Conservation (phyloP, 2,797 vertebrate genomes). For the Melanotaenia maccullochi region DNA sequence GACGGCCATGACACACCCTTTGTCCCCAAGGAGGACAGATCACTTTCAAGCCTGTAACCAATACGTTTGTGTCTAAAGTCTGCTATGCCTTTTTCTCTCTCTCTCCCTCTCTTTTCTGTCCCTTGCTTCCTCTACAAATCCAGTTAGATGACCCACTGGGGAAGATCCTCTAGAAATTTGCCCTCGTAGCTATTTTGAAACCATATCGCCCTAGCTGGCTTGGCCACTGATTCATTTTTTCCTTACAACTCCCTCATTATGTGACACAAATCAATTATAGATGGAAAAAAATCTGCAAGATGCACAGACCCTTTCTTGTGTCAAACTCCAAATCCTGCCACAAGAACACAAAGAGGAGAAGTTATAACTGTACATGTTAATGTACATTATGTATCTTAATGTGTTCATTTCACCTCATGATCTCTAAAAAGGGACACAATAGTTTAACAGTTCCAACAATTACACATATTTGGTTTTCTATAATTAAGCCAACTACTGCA, state of each 20-base stretch:
- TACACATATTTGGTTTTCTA: background rate
- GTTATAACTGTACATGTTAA: background rate
- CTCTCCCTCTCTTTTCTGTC: conserved; percentile 3
- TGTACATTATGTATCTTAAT: background rate
- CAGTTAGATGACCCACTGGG: conserved; percentile 24
- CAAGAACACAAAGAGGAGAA: conserved; percentile 37
- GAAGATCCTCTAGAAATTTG: conserved; percentile 44
- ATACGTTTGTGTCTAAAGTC: conserved; percentile 26
- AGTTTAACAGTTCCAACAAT: background rate
- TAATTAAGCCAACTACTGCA: too few species aligned
- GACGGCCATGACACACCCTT: conserved; percentile 25
- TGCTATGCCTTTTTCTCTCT: conserved; percentile 20
- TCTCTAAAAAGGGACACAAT: background rate
- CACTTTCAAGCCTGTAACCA: conserved; percentile 45
- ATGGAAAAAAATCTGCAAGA: conserved; percentile 39
- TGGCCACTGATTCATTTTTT: conserved; percentile 46
- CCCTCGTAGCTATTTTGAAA: conserved; percentile 59
- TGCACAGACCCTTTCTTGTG: conserved; percentile 58
- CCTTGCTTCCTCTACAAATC: conserved; percentile 22
- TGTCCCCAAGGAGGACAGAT: conserved; percentile 44
- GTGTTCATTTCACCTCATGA: background rate
- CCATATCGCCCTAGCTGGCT: conserved; percentile 48
- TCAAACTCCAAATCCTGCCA: conserved; percentile 26
- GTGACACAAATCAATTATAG: conserved; percentile 79
- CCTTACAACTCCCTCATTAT: conserved; percentile 63